These are phyloP conservation scores for Nematostella vectensis DNA, from an alignment of 92 coral and sea anemone species.

Conservation along the genomic window DNA sequence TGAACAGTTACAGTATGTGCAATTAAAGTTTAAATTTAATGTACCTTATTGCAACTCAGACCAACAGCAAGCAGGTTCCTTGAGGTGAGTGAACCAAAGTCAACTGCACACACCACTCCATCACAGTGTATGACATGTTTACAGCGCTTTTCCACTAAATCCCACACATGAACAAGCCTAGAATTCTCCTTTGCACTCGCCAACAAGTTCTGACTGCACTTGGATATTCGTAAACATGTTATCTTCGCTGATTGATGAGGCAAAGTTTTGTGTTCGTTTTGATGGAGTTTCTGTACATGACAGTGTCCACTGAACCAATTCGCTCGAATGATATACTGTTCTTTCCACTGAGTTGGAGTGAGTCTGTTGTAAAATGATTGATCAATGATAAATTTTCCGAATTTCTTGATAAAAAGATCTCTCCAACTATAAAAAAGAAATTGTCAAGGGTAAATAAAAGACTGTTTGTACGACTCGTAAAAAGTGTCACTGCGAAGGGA, in stretches of 20 bases:
- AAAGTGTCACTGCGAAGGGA: no score
- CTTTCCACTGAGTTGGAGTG: conserved; percentile 80
- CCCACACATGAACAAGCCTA: conserved; percentile 54
- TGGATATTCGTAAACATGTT: conserved; percentile 61
- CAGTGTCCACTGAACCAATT: conserved; percentile 93
- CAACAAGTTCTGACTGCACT: conserved; percentile 57
- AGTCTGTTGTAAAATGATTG: conserved; percentile 47
- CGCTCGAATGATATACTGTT: conserved; percentile 57
- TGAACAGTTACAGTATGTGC: not conserved
- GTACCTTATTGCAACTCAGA: conserved; percentile 56
- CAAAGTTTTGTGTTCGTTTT: conserved; percentile 16
- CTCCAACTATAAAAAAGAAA: conserved; percentile 56
- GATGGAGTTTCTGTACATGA: conserved; percentile 70
- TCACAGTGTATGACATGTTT: conserved; percentile 47
- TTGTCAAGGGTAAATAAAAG: not conserved
- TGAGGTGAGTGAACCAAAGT: conserved; percentile 73
- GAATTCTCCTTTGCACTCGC: conserved; percentile 61
- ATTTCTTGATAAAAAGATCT: conserved; percentile 46
- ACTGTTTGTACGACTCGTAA: not conserved
- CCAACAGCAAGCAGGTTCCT: conserved; percentile 60
- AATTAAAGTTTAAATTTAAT: not conserved
- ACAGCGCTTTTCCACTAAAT: conserved; percentile 34
- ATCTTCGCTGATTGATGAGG: conserved; percentile 38
- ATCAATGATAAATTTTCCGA: conserved; percentile 59
- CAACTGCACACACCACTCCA: conserved; percentile 47